Conservation (phyloP, 2,797 vertebrate genomes). For the Acanthurus leucopareius region DNA sequence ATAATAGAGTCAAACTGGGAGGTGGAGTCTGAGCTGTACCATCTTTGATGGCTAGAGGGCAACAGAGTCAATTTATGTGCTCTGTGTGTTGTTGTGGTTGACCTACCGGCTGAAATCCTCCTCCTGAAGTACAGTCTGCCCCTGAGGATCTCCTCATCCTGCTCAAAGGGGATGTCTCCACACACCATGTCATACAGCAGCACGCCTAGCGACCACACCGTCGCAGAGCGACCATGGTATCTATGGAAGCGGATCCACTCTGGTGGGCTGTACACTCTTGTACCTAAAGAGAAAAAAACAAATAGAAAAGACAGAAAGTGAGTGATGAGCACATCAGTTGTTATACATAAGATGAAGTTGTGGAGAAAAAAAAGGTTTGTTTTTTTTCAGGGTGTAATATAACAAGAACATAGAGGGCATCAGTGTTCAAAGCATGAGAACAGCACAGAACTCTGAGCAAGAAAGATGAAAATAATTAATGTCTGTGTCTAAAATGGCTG, state of each 20-base stretch:
- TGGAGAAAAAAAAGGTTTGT: not conserved
- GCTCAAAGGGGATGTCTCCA: constrained; percentile 98
- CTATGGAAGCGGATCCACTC: constrained; percentile 98
- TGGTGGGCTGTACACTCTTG: constrained; percentile 96
- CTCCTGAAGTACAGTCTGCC: constrained; percentile 95
- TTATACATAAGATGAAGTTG: not conserved
- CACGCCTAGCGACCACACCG: constrained; percentile 97
- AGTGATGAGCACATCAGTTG: constrained; percentile 2
- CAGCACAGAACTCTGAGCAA: not conserved
- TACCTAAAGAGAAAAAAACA: constrained; percentile 82
- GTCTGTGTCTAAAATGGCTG: constrained; percentile 64
- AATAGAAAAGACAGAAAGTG: not conserved
- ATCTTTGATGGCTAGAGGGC: constrained; percentile 66
- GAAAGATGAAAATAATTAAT: constrained; percentile 15
- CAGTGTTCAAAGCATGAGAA: not conserved
- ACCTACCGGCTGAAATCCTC: constrained; percentile 92
- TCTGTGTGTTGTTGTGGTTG: constrained; percentile 14
- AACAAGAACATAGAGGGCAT: not conserved
- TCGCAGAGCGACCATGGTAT: constrained; percentile 97
- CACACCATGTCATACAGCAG: constrained; percentile 98
- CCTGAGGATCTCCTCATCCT: constrained; percentile 96
- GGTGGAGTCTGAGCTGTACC: constrained; percentile 42
- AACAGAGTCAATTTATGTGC: constrained; percentile 41
- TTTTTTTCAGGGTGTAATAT: not conserved
- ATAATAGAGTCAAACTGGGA: not conserved